These are phyloP conservation scores for Montipora capricornis DNA, from an alignment of 64 coral and sea anemone species.

Conservation along the genomic window DNA sequence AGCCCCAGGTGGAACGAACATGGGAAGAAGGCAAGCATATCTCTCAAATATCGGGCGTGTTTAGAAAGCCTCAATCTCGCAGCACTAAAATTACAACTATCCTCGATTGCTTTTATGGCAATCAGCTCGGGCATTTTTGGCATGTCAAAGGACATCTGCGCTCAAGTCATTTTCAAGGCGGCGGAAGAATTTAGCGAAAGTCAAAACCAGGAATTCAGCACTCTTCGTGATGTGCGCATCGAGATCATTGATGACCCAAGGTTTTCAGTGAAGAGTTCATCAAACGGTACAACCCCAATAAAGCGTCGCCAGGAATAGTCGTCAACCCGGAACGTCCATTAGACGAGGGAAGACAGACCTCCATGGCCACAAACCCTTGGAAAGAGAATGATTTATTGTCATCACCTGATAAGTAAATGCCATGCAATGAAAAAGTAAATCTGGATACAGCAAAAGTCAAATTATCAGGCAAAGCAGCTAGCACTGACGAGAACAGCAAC, in stretches of 20 bases:
- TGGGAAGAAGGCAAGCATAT: neutral
- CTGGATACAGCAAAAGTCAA: neutral
- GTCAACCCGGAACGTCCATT: neutral
- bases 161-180: slow-evolving; percentile 53
- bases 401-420: too few relatives aligned
- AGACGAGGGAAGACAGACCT: neutral
- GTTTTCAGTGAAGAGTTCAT: slow-evolving; percentile 68
- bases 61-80: slow-evolving; percentile 47
- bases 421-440: neutral
- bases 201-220: neutral
- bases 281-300: slow-evolving; percentile 9
- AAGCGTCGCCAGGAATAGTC: neutral
- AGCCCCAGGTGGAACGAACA: slow-evolving; percentile 3
- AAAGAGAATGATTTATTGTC: neutral
- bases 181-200: slow-evolving; percentile 29
- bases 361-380: neutral
- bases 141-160: slow-evolving; percentile 70
- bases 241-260: slow-evolving; percentile 47
- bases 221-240: slow-evolving; percentile 59
- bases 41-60: slow-evolving; percentile 33
- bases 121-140: slow-evolving; percentile 81
- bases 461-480: neutral
- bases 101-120: slow-evolving; percentile 68
- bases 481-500: neutral
- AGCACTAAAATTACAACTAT: slow-evolving; percentile 30